phyloP scores from a whole-genome alignment of 2,888 invertebrate species.

The Volucella bombylans region DNA sequence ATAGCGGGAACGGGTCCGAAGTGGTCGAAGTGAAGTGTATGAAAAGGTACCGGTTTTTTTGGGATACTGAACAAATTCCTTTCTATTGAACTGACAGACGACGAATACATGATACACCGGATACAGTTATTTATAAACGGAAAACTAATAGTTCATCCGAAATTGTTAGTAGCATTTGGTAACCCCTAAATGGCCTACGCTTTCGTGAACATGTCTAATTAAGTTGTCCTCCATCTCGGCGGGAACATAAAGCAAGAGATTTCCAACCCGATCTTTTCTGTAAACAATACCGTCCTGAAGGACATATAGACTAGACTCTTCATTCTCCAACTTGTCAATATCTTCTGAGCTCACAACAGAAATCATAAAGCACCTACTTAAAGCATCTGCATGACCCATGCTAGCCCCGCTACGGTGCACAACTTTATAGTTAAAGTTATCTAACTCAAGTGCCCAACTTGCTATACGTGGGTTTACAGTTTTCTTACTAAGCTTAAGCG shows the following conservation, averaged over 20 bases:
- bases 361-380: conserved; percentile 4
- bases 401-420: conserved; percentile 78
- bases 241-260: conserved; percentile 15
- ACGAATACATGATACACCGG: conserved; percentile 27
- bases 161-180: conserved; percentile 20
- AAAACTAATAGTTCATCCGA: conserved; percentile 24
- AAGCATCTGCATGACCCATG: conserved; percentile 76
- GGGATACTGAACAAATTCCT: conserved; percentile 2
- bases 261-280: background rate
- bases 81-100: background rate
- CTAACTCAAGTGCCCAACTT: conserved; percentile 76
- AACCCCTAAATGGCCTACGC: conserved; percentile 27
- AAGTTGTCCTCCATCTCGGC: conserved; percentile 27
- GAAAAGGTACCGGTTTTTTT: conserved; percentile 28
- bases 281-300: conserved; percentile 31
- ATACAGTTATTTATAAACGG: conserved; percentile 25
- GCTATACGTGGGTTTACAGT: no score
- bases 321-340: conserved; percentile 12
- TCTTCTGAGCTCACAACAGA: conserved; percentile 17
- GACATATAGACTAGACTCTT: background rate
- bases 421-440: conserved; percentile 77
- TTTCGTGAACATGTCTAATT: conserved; percentile 38
- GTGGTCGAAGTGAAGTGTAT: conserved; percentile 21
- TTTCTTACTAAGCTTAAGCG: no score
- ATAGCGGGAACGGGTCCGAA: conserved; percentile 10